These are phyloP conservation scores for Sparidentex hasta DNA, from an alignment of 2,797 vertebrate species.

Conservation along the genomic window DNA sequence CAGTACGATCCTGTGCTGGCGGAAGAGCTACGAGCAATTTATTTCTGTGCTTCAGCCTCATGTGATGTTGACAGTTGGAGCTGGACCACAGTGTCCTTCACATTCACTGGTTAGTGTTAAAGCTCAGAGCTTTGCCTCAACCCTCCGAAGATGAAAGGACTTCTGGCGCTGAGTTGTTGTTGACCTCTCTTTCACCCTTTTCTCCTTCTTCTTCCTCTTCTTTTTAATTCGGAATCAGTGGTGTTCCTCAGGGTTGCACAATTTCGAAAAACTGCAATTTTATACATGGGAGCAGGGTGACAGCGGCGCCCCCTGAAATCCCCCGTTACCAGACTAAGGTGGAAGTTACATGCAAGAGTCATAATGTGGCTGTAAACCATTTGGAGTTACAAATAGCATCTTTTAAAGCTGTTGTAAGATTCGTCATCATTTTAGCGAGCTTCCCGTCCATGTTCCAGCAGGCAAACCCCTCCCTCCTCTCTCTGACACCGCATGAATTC, in stretches of 20 bases:
- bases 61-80: conserved; percentile 9
- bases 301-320: background rate
- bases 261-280: conserved; percentile 2
- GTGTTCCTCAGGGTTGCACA: conserved; percentile 12
- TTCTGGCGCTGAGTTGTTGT: conserved; percentile 2
- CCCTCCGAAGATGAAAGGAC: conserved; percentile 6
- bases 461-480: no score
- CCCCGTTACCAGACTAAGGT: background rate
- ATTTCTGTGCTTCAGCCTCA: conserved; percentile 20
- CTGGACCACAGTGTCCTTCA: conserved; percentile 25
- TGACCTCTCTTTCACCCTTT: conserved; percentile 17
- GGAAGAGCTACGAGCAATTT: conserved; percentile 12
- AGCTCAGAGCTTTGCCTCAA: conserved; percentile 5
- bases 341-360: background rate
- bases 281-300: background rate
- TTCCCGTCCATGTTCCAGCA: no score
- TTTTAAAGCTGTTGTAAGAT: no score
- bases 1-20: conserved; percentile 19
- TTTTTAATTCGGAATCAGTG: background rate
- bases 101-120: background rate
- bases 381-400: background rate
- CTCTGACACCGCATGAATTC: no score
- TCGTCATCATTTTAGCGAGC: no score
- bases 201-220: conserved; percentile 13
- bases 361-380: no score